Conservation (phyloP, 2,888 invertebrate species). For the Serrognathus titanus region DNA sequence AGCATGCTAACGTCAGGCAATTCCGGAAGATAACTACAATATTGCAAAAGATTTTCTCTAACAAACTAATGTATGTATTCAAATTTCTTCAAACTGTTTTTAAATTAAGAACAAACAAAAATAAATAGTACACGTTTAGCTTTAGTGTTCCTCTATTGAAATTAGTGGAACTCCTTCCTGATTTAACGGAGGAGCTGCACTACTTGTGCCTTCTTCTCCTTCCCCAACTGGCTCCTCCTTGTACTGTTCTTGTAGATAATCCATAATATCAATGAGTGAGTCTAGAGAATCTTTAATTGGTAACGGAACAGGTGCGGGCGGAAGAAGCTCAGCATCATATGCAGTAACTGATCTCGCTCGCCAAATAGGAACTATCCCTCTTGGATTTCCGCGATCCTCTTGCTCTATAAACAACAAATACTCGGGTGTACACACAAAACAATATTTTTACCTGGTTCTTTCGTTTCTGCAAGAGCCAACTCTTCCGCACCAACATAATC, state of each 20-base stretch:
- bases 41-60: not conserved
- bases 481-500: slow-evolving; percentile 51
- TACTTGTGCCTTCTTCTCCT: slow-evolving; percentile 21
- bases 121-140: not conserved
- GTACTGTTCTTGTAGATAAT: slow-evolving; percentile 51
- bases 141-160: not conserved
- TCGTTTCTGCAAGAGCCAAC: slow-evolving; percentile 50
- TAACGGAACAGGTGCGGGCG: slow-evolving; percentile 65
- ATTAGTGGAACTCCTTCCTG: not conserved
- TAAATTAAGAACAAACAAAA: not conserved
- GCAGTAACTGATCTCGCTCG: slow-evolving; percentile 64
- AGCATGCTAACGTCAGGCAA: slow-evolving; percentile 62
- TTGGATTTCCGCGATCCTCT: slow-evolving; percentile 38
- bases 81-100: not conserved
- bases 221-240: slow-evolving; percentile 38
- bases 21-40: slow-evolving; percentile 31
- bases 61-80: not conserved
- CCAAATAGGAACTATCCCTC: slow-evolving; percentile 59
- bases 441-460: slow-evolving; percentile 37
- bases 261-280: slow-evolving; percentile 51
- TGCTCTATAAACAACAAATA: slow-evolving; percentile 18
- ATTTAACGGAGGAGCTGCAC: not conserved
- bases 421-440: slow-evolving; percentile 2
- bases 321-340: slow-evolving; percentile 66
- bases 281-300: slow-evolving; percentile 63